Conservation (phyloP, 2,113 vertebrate genomes). For the Hemichromis elongatus region DNA sequence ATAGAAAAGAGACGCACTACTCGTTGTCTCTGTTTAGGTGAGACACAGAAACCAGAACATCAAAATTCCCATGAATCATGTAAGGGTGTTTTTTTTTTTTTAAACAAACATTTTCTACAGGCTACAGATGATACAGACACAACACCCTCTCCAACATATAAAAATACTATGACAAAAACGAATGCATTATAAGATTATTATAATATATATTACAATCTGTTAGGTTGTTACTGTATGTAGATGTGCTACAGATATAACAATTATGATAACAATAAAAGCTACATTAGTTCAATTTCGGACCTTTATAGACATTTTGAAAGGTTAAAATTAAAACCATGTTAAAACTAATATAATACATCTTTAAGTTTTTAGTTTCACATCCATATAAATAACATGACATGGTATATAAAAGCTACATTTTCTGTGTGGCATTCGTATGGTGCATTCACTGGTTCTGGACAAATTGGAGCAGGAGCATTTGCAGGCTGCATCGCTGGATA, state of each 20-base stretch:
- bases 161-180: slow-evolving; percentile 91
- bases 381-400: slow-evolving; percentile 46
- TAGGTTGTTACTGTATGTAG: slow-evolving; percentile 79
- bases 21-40: neutral
- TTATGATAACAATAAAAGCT: slow-evolving; percentile 17
- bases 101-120: slow-evolving; percentile 5
- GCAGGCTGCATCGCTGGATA: neutral
- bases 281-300: slow-evolving; percentile 39
- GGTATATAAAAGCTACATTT: slow-evolving; percentile 43
- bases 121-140: slow-evolving; percentile 28
- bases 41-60: neutral
- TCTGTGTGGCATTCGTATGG: neutral
- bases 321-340: slow-evolving; percentile 27
- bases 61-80: neutral
- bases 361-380: slow-evolving; percentile 42
- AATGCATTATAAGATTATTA: slow-evolving; percentile 72
- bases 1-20: slow-evolving; percentile 41
- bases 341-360: slow-evolving; percentile 18
- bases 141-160: slow-evolving; percentile 81
- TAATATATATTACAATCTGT: slow-evolving; percentile 95
- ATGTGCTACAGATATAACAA: slow-evolving; percentile 62
- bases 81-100: neutral
- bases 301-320: neutral
- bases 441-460: slow-evolving; percentile 9
- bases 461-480: slow-evolving; percentile 1